A percentile compares a stretch with the other conserved stretches of the same genome.
Conservation (phyloP, 2,797 vertebrate genomes). For the Neolamprologus multifasciatus region DNA sequence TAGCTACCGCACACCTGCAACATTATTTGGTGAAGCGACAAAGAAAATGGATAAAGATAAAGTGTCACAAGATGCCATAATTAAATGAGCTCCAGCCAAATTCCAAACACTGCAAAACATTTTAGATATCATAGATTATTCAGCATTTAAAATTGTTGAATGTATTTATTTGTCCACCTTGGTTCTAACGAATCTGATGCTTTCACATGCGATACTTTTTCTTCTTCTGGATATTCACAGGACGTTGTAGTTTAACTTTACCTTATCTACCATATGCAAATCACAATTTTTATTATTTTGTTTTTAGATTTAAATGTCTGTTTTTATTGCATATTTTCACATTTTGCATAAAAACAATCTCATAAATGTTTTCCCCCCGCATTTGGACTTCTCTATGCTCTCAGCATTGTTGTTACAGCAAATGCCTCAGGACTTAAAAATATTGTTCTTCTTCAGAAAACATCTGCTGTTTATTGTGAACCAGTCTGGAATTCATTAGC, state of each 20-base stretch:
- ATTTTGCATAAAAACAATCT: neutral
- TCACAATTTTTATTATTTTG: neutral
- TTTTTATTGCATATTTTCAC: neutral
- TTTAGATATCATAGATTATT: neutral
- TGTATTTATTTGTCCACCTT: neutral
- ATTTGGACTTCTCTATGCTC: neutral
- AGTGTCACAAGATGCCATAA: neutral
- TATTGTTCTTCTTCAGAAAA: neutral
- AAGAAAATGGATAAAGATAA: neutral
- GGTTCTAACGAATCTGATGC: neutral
- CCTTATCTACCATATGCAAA: neutral
- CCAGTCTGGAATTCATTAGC: constrained; percentile 17
- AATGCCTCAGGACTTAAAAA: neutral
- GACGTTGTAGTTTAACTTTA: neutral
- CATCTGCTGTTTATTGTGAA: neutral
- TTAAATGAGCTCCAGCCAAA: neutral
- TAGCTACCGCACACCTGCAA: accelerated
- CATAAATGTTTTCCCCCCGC: neutral
- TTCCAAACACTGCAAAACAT: neutral
- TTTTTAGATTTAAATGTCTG: neutral
- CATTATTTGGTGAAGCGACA: neutral
- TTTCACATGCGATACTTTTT: neutral
- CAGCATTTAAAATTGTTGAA: neutral
- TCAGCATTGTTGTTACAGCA: neutral
- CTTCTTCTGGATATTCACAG: neutral